Conservation (phyloP, 1,140 invertebrate genomes). For the Cyrtorhinus lividipennis region DNA sequence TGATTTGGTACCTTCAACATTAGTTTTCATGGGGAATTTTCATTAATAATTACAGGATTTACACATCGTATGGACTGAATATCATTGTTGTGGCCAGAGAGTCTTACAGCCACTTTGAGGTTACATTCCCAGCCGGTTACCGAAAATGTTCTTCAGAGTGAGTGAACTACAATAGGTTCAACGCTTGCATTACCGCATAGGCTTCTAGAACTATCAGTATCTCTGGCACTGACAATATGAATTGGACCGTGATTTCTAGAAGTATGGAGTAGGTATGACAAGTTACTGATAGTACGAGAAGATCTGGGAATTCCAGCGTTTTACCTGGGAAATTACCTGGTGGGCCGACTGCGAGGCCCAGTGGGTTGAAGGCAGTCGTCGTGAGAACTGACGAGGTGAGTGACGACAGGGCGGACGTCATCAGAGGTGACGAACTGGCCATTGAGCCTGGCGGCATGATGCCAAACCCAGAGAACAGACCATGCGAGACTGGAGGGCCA, state of each 20-base stretch:
- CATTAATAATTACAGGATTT: too few relatives aligned
- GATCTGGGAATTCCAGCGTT: slow-evolving; percentile 2
- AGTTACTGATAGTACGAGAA: slow-evolving; percentile 2
- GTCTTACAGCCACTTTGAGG: too few relatives aligned
- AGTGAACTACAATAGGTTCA: neutral
- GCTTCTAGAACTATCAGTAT: neutral
- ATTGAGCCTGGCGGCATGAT: slow-evolving; percentile 39
- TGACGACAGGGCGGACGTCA: slow-evolving; percentile 53
- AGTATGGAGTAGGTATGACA: neutral
- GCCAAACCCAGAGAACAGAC: slow-evolving; percentile 34
- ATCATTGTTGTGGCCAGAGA: too few relatives aligned
- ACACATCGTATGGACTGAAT: too few relatives aligned
- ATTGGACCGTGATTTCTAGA: neutral
- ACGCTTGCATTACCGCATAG: neutral
- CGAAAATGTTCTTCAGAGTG: too few relatives aligned
- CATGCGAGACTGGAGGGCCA: slow-evolving; percentile 21
- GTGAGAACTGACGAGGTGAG: slow-evolving; percentile 60
- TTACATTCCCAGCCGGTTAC: too few relatives aligned
- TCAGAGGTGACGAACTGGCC: slow-evolving; percentile 41
- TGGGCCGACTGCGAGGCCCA: slow-evolving; percentile 60
- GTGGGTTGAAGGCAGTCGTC: slow-evolving; percentile 57
- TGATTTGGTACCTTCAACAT: too few relatives aligned
- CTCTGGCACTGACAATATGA: too few relatives aligned
- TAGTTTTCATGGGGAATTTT: too few relatives aligned
- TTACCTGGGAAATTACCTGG: slow-evolving; percentile 43